Evolutionary conservation across 1,140 invertebrate genomes (phyloP).

Genomic region (Calliphora vicina): DNA sequence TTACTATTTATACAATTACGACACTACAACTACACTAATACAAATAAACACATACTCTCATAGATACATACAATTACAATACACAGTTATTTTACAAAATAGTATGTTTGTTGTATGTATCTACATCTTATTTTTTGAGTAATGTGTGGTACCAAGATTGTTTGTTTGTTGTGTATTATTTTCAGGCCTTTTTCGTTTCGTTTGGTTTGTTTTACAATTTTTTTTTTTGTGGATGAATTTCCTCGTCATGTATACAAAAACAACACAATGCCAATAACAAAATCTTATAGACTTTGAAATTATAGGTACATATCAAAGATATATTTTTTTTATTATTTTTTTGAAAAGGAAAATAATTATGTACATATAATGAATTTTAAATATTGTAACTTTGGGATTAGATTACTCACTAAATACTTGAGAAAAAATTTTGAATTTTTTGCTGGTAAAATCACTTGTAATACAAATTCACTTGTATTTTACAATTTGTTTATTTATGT

Average conservation of each 20-base stretch:
- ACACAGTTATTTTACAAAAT: no score
- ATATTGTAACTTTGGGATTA: not conserved
- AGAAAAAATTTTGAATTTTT: conserved; percentile 61
- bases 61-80: no score
- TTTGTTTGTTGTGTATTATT: not conserved
- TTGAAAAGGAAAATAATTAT: not conserved
- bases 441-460: not conserved
- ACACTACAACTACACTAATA: not conserved
- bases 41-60: no score
- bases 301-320: not conserved
- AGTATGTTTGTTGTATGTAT: not conserved
- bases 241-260: not conserved
- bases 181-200: no score
- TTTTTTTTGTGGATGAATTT: not conserved
- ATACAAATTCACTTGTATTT: not conserved
- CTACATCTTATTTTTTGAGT: not conserved
- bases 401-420: conserved; percentile 62
- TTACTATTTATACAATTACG: not conserved
- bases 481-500: not conserved
- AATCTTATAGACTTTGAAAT: not conserved
- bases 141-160: not conserved
- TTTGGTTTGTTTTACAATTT: not conserved
- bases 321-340: not conserved
- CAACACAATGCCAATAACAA: not conserved
- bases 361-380: not conserved